Percentiles rank a stretch among this genome's conserved stretches.
Conservation (phyloP, 2,888 invertebrate species). For the Stenoptilia bipunctidactyla region DNA sequence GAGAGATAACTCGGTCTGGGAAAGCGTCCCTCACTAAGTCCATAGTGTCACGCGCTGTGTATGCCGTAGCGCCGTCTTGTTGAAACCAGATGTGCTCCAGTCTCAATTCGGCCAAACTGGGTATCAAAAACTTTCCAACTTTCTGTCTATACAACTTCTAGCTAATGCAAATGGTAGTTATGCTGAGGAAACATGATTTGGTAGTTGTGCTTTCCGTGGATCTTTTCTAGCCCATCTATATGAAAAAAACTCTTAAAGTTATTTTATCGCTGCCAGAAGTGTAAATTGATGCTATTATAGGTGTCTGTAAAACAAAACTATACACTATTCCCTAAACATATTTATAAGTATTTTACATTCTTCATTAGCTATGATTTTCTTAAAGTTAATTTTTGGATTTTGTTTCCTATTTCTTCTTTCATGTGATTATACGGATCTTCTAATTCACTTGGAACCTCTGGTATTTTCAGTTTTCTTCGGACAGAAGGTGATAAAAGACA, state of each 20-base stretch:
- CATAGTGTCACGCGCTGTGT: too few species aligned
- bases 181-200: conserved; percentile 73
- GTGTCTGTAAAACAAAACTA: conserved; percentile 69
- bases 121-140: too few species aligned
- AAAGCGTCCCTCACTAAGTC: too few species aligned
- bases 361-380: conserved; percentile 32
- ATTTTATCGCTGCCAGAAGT: conserved; percentile 82
- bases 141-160: conserved; percentile 86
- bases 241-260: conserved; percentile 81
- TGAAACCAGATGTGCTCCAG: too few species aligned
- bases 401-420: conserved; percentile 49
- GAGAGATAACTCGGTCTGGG: too few species aligned
- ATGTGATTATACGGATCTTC: conserved; percentile 76
- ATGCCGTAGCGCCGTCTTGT: too few species aligned
- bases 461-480: conserved; percentile 75
- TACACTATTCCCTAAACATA: too few species aligned
- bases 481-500: conserved; percentile 78
- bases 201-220: conserved; percentile 41
- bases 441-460: conserved; percentile 75
- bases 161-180: conserved; percentile 87
- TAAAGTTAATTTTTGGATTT: conserved; percentile 37
- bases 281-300: conserved; percentile 86
- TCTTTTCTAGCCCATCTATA: conserved; percentile 80
- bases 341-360: too few species aligned
- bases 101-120: too few species aligned